Percentiles rank a stretch among this genome's conserved stretches.
phyloP scores from a whole-genome alignment of 2,113 vertebrate genomes.

The Periophthalmus modestus region DNA sequence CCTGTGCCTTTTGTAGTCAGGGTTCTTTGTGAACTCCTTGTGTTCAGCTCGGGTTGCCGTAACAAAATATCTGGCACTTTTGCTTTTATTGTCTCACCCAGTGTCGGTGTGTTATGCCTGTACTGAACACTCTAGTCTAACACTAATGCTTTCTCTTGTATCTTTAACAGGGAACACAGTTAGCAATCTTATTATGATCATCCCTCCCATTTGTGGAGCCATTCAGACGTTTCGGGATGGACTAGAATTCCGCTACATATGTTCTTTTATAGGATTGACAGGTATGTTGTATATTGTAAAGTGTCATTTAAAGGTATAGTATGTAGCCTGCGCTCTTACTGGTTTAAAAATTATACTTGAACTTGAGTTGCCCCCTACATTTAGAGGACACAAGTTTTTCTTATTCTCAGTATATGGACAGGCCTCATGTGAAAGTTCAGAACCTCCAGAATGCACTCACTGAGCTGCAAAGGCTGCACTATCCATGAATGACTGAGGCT shows the following conservation, averaged over 20 bases:
- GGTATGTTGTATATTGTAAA: constrained; percentile 73
- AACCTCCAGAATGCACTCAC: too few species aligned
- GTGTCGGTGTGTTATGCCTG: neutral
- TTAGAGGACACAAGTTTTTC: too few species aligned
- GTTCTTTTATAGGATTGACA: constrained; percentile 90
- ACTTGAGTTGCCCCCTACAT: too few species aligned
- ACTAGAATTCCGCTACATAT: constrained; percentile 90
- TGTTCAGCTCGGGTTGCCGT: constrained; percentile 22
- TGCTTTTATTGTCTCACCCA: neutral
- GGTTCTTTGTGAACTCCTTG: neutral
- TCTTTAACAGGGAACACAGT: constrained; percentile 92
- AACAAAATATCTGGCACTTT: neutral
- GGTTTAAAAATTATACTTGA: too few species aligned
- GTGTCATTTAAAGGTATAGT: neutral
- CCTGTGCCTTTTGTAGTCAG: neutral
- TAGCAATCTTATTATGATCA: constrained; percentile 98
- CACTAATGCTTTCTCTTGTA: constrained; percentile 27
- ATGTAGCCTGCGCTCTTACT: too few species aligned
- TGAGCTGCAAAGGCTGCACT: too few species aligned
- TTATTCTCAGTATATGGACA: too few species aligned
- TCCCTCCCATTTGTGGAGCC: constrained; percentile 93
- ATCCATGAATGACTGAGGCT: too few species aligned
- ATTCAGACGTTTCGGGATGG: constrained; percentile 86
- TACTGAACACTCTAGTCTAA: neutral
- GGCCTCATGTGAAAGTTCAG: too few species aligned